A percentile compares a stretch with the other conserved stretches of the same genome.
Conservation (phyloP, 2,113 vertebrate genomes). For the Hydropotes inermis region DNA sequence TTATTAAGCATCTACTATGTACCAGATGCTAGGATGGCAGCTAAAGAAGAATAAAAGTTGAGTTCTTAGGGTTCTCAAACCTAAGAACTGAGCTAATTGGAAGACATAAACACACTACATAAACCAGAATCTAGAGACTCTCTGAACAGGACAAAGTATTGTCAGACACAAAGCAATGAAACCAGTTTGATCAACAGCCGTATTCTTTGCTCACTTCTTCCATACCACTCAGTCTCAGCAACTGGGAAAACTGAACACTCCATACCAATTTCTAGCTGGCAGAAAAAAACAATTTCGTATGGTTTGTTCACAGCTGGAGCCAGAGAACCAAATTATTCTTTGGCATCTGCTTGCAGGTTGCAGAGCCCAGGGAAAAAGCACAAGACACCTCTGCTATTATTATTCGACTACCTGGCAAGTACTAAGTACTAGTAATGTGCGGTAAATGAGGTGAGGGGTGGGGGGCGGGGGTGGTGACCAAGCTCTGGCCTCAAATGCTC, state of each 20-base stretch:
- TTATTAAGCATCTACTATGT: not conserved
- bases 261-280: constrained; percentile 34
- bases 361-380: constrained; percentile 51
- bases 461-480: constrained; percentile 9
- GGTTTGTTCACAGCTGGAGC: constrained; percentile 55
- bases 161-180: not conserved
- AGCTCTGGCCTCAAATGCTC: constrained; percentile 59
- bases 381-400: constrained; percentile 39
- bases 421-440: constrained; percentile 33
- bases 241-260: constrained; percentile 5
- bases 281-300: constrained; percentile 55
- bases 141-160: not conserved
- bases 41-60: constrained; percentile 20
- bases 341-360: constrained; percentile 21
- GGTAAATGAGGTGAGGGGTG: not conserved
- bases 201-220: constrained; percentile 30
- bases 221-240: constrained; percentile 7
- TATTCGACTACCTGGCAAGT: constrained; percentile 58
- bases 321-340: constrained; percentile 50
- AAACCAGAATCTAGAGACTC: not conserved
- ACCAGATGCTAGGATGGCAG: not conserved
- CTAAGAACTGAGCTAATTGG: not conserved
- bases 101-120: not conserved
- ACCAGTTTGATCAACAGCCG: constrained; percentile 1
- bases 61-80: not conserved